These are phyloP conservation scores for Drosophila neocordata DNA, from an alignment of 1,140 invertebrate species.

Conservation along the genomic window DNA sequence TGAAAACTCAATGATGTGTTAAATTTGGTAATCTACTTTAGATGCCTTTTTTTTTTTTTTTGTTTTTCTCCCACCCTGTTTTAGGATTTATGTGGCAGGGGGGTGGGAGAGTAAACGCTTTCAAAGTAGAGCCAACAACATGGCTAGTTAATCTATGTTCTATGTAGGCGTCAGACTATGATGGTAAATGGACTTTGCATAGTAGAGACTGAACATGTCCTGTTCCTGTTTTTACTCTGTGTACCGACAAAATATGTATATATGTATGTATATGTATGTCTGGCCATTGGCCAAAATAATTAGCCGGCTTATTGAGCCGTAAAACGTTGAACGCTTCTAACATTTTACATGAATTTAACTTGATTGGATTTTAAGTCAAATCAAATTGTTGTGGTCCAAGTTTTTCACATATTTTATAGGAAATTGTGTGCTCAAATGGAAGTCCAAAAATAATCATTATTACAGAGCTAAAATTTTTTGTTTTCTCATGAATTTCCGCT, in stretches of 20 bases:
- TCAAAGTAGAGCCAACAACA: slow-evolving; percentile 9
- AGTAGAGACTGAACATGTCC: slow-evolving; percentile 30
- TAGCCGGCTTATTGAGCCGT: slow-evolving; percentile 66
- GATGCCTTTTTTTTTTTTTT: slow-evolving; percentile 31
- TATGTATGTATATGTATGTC: slow-evolving; percentile 8
- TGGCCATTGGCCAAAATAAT: slow-evolving; percentile 61
- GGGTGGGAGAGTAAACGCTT: no score
- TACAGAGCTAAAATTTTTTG: no score
- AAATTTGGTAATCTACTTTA: slow-evolving; percentile 73
- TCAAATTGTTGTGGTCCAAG: slow-evolving; percentile 37
- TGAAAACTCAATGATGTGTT: slow-evolving; percentile 67
- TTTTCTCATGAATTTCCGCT: slow-evolving; percentile 16
- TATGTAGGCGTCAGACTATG: slow-evolving; percentile 47
- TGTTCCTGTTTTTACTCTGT: slow-evolving; percentile 15
- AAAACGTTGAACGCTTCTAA: slow-evolving; percentile 46
- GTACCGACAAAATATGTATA: no score
- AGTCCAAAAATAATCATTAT: not conserved
- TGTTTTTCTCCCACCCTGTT: not conserved
- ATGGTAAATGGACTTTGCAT: slow-evolving; percentile 53
- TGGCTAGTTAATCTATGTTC: slow-evolving; percentile 62
- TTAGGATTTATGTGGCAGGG: not conserved
- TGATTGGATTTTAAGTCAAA: slow-evolving; percentile 64
- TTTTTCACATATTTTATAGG: no score
- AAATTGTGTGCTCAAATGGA: not conserved
- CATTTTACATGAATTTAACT: slow-evolving; percentile 57